These are phyloP conservation scores for Trypoxylon attenuatum DNA, from an alignment of 2,888 invertebrate species.

Conservation along the genomic window DNA sequence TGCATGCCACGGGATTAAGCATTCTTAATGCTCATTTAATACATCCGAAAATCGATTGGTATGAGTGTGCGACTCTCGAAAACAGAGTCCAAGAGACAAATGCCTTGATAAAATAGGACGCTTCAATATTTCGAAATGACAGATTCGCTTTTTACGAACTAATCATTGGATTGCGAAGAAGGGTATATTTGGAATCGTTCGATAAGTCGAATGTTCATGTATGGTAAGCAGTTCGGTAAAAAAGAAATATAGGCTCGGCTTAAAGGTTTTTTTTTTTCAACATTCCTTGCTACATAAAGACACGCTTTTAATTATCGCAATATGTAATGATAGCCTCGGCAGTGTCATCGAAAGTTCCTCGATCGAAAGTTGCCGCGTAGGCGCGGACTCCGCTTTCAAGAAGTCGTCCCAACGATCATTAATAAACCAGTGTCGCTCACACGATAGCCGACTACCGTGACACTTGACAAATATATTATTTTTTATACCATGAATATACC, in stretches of 20 bases:
- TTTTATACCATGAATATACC: conserved; percentile 7
- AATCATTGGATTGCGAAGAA: neutral
- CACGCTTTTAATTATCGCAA: conserved; percentile 26
- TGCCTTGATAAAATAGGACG: neutral
- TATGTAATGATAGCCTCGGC: conserved; percentile 21
- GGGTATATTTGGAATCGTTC: neutral
- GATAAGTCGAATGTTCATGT: neutral
- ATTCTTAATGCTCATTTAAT: neutral
- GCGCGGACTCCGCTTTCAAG: conserved; percentile 39
- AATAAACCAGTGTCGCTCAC: conserved; percentile 47
- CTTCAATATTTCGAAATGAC: conserved; percentile 1
- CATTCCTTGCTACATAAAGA: neutral
- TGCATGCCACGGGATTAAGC: conserved; percentile 20
- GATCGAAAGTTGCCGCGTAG: conserved; percentile 48
- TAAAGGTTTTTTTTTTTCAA: neutral
- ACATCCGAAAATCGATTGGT: neutral
- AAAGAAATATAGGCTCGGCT: neutral
- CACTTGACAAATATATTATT: conserved; percentile 42
- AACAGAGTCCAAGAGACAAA: conserved; percentile 3
- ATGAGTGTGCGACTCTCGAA: conserved; percentile 6
- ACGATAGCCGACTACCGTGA: conserved; percentile 31
- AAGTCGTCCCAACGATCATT: conserved; percentile 47
- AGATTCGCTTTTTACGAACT: conserved; percentile 2
- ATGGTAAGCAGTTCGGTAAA: neutral
- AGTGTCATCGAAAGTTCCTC: conserved; percentile 48